phyloP scores from a whole-genome alignment of 2,113 vertebrate species.

The Scortum barcoo region DNA sequence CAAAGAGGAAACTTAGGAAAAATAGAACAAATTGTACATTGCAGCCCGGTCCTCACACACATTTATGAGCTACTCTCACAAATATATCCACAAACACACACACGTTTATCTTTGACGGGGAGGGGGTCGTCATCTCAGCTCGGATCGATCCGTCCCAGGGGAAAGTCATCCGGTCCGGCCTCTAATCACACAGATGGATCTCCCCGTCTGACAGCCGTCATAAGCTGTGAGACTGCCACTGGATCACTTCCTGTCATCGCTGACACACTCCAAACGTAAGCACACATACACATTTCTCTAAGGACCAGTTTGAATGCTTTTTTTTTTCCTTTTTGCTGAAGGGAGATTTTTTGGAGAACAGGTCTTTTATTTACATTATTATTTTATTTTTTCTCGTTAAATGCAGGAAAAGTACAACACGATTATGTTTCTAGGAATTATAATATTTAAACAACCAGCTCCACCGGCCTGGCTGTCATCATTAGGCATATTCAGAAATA shows the following conservation, averaged over 20 bases:
- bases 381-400: not conserved
- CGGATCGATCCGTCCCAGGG: slow-evolving; percentile 53
- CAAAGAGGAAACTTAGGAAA: not conserved
- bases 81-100: not conserved
- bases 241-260: slow-evolving; percentile 60
- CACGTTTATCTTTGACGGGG: not conserved
- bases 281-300: not conserved
- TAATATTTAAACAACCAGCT: not conserved
- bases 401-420: not conserved
- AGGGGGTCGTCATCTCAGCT: not conserved
- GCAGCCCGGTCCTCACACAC: not conserved
- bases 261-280: slow-evolving; percentile 2
- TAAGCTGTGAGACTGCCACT: slow-evolving; percentile 32
- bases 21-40: not conserved
- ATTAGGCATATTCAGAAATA: not conserved
- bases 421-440: not conserved
- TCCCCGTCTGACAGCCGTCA: slow-evolving; percentile 59
- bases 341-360: too few species aligned
- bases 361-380: too few species aligned
- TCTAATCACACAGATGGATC: slow-evolving; percentile 74
- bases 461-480: not conserved
- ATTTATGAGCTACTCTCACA: not conserved
- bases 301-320: not conserved
- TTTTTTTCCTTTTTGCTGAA: not conserved
- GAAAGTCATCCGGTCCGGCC: slow-evolving; percentile 28